phyloP scores from a whole-genome alignment of 2,113 vertebrate species.

The Dasyprocta punctata region DNA sequence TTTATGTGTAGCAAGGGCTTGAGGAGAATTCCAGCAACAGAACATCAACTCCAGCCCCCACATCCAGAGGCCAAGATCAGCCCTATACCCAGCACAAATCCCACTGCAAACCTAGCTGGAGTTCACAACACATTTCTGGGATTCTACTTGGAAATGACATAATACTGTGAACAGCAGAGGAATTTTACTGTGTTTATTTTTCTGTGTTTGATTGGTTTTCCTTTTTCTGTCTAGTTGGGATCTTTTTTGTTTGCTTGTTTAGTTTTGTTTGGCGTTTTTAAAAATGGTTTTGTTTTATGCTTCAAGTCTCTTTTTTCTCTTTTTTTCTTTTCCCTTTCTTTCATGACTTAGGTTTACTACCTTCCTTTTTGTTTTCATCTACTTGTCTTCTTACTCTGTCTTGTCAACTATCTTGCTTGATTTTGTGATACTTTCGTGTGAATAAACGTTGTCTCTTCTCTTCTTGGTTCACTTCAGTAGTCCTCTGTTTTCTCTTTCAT shows the following conservation, averaged over 20 bases:
- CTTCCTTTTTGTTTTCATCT: background rate
- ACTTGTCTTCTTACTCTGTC: background rate
- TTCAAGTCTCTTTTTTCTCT: background rate
- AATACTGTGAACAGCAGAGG: background rate
- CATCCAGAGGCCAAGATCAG: background rate
- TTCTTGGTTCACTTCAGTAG: background rate
- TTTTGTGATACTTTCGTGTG: background rate
- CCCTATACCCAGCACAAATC: background rate
- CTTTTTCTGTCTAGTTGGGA: background rate
- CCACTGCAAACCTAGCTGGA: background rate
- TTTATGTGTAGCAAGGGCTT: background rate
- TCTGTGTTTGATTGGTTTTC: background rate
- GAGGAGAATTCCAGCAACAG: background rate
- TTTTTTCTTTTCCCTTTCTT: too few relatives aligned
- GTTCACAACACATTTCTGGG: background rate
- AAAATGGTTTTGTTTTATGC: background rate
- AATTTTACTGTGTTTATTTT: background rate
- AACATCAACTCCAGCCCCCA: background rate
- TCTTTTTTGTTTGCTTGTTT: background rate
- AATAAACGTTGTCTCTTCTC: background rate
- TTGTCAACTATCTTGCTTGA: background rate
- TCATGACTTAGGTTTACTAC: background rate
- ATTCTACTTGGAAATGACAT: background rate
- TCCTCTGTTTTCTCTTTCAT: background rate
- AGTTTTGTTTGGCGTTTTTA: background rate